These are phyloP conservation scores for Ifrita kowaldi DNA, from an alignment of 2,113 vertebrate species.

Conservation along the genomic window DNA sequence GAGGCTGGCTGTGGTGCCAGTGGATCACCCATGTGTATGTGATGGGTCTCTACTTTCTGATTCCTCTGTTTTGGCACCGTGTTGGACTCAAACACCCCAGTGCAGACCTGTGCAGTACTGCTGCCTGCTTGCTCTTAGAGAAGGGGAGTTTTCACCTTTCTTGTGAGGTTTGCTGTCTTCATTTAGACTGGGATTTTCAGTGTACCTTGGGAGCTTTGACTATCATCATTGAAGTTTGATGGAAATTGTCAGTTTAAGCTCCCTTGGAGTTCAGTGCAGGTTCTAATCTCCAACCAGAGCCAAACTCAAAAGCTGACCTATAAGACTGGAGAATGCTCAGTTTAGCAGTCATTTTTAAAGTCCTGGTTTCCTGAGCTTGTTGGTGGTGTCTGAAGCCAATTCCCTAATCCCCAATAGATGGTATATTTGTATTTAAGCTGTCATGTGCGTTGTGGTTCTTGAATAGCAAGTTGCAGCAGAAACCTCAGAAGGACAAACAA, in stretches of 20 bases:
- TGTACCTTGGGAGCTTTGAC: neutral
- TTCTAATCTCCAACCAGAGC: neutral
- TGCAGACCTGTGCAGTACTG: neutral
- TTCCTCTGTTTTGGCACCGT: fast-evolving
- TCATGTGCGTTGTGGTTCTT: neutral
- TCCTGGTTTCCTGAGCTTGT: neutral
- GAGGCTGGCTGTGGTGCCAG: neutral
- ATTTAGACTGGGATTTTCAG: neutral
- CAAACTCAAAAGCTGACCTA: neutral
- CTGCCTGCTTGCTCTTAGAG: neutral
- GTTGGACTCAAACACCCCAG: neutral
- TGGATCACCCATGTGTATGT: fast-evolving
- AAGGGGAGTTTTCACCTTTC: neutral
- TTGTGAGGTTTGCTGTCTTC: neutral
- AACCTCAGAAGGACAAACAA: neutral
- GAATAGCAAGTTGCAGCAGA: neutral
- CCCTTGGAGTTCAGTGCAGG: neutral
- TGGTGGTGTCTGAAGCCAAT: neutral
- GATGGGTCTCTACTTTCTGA: neutral
- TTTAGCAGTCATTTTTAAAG: neutral
- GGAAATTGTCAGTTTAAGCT: neutral
- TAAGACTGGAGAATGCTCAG: neutral
- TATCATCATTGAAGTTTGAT: neutral
- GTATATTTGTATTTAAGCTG: neutral
- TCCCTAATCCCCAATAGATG: neutral